Evolutionary conservation across 2,113 vertebrate species (phyloP).

Genomic region (Crotophaga sulcirostris): DNA sequence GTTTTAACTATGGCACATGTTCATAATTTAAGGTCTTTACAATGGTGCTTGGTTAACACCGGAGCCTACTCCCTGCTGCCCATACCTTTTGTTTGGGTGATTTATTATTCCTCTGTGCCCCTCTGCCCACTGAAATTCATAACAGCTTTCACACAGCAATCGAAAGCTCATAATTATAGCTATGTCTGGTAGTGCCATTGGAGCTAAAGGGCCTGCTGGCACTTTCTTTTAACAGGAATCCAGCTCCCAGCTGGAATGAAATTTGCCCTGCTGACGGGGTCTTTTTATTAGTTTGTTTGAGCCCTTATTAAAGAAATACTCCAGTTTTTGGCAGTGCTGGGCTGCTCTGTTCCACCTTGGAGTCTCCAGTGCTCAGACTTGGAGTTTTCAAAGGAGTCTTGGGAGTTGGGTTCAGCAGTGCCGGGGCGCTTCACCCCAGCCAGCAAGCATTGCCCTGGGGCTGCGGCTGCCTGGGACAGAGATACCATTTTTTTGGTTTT

Average conservation of each 20-base stretch:
- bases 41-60: slow-evolving; percentile 2
- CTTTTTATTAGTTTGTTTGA: slow-evolving; percentile 62
- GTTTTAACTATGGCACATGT: slow-evolving; percentile 27
- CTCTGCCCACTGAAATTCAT: slow-evolving; percentile 53
- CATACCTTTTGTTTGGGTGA: slow-evolving; percentile 51
- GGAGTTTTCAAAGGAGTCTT: neutral
- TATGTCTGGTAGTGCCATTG: slow-evolving; percentile 47
- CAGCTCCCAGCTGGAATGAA: slow-evolving; percentile 62
- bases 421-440: neutral
- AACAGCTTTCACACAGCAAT: slow-evolving; percentile 35
- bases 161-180: slow-evolving; percentile 47
- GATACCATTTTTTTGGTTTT: neutral
- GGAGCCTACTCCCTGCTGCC: slow-evolving; percentile 54
- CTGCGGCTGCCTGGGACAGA: slow-evolving; percentile 24
- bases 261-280: slow-evolving; percentile 34
- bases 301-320: slow-evolving; percentile 55
- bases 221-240: slow-evolving; percentile 52
- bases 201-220: slow-evolving; percentile 63
- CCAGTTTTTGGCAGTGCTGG: neutral
- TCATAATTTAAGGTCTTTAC: slow-evolving; percentile 43
- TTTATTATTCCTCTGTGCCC: slow-evolving; percentile 61
- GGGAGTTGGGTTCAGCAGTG: neutral
- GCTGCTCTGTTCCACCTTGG: neutral
- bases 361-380: neutral
- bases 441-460: neutral